Conservation (phyloP, 2,113 vertebrate genomes). For the Prionailurus bengalensis region DNA sequence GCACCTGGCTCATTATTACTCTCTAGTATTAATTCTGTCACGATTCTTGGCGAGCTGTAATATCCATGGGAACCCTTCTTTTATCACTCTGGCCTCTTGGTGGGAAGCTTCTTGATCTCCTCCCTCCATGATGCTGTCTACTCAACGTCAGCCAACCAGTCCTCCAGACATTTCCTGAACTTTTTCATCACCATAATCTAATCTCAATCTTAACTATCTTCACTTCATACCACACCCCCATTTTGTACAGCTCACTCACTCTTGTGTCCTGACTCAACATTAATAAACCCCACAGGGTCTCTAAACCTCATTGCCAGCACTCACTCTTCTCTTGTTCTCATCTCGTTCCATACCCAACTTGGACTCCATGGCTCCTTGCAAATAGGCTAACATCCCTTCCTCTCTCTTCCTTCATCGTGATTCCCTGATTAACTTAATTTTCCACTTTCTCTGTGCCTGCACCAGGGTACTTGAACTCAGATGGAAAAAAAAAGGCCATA, state of each 20-base stretch:
- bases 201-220: background rate
- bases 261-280: background rate
- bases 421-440: background rate
- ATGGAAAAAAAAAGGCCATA: slow-evolving; percentile 33
- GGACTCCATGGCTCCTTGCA: background rate
- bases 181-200: background rate
- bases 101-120: background rate
- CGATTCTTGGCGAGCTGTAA: background rate
- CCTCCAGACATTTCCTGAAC: background rate
- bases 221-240: background rate
- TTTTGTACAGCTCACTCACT: background rate
- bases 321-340: background rate
- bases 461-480: background rate
- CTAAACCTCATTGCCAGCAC: too few relatives aligned
- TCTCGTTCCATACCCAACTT: background rate
- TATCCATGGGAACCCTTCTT: background rate
- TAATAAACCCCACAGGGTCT: background rate
- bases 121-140: background rate
- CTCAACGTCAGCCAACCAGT: background rate
- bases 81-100: background rate
- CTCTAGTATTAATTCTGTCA: background rate
- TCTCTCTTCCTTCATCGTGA: background rate
- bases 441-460: background rate
- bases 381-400: background rate
- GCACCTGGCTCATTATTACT: background rate